phyloP scores from a whole-genome alignment of 2,797 vertebrate genomes.

The Sebastes itinus region DNA sequence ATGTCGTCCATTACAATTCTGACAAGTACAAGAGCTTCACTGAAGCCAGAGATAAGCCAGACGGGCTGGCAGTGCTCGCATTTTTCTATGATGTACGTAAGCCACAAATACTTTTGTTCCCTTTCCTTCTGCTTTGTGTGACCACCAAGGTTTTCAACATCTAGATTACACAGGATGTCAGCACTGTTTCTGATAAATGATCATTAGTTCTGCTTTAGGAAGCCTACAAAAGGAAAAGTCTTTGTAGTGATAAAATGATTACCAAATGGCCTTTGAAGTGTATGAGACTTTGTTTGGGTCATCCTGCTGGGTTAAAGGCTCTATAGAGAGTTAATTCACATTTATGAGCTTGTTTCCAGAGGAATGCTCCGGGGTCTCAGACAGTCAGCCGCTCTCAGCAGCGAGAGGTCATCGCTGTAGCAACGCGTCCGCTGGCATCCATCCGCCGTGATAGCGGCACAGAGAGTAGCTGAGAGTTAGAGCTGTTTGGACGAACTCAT shows the following conservation, averaged over 20 bases:
- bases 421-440: slow-evolving; percentile 27
- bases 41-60: slow-evolving; percentile 82
- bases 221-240: slow-evolving; percentile 10
- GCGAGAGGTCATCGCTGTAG: slow-evolving; percentile 40
- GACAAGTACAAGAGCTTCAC: slow-evolving; percentile 86
- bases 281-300: slow-evolving; percentile 12
- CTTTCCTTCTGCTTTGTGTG: slow-evolving; percentile 15
- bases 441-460: neutral
- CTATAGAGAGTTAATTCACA: slow-evolving; percentile 20
- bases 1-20: slow-evolving; percentile 93
- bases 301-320: slow-evolving; percentile 42
- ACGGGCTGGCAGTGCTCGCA: slow-evolving; percentile 91
- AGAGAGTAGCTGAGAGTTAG: neutral
- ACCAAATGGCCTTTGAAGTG: slow-evolving; percentile 21
- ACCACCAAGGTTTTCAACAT: neutral
- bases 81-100: slow-evolving; percentile 86
- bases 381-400: slow-evolving; percentile 14
- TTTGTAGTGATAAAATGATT: slow-evolving; percentile 12
- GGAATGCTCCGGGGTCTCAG: slow-evolving; percentile 35
- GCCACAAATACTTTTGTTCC: slow-evolving; percentile 14
- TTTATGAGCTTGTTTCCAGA: slow-evolving; percentile 35
- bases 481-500: neutral
- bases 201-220: neutral
- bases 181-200: neutral
- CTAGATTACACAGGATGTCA: neutral